Percentiles rank a stretch among this genome's conserved stretches.
Evolutionary conservation across 2,797 vertebrate genomes (phyloP).

Genomic region (Etheostoma nigrum): DNA sequence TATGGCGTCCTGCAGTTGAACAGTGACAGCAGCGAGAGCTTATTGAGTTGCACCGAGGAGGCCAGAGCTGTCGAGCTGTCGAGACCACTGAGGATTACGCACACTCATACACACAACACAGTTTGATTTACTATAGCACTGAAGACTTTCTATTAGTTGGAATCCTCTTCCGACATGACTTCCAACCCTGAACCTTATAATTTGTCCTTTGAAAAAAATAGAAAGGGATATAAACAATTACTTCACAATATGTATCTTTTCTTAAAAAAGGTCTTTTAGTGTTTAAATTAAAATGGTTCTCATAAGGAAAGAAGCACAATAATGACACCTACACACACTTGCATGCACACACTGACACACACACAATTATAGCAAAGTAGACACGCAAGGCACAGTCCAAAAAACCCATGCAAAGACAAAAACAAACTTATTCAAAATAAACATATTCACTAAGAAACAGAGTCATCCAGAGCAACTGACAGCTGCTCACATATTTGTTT

Average conservation of each 20-base stretch:
- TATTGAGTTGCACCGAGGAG: conserved; percentile 81
- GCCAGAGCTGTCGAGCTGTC: conserved; percentile 79
- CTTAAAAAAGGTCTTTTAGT: background rate
- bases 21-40: conserved; percentile 85
- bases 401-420: conserved; percentile 39
- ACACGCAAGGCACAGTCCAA: background rate
- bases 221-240: background rate
- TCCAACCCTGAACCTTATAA: background rate
- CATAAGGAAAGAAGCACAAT: background rate
- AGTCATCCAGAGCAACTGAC: conserved; percentile 52
- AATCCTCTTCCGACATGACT: conserved; percentile 5
- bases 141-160: conserved; percentile 25
- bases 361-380: background rate
- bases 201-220: background rate
- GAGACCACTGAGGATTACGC: conserved; percentile 49
- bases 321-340: background rate
- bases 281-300: background rate
- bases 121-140: conserved; percentile 29
- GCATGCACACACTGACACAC: background rate
- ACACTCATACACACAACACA: conserved; percentile 22
- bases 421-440: conserved; percentile 49
- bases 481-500: conserved; percentile 70
- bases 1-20: conserved; percentile 76
- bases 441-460: conserved; percentile 38
- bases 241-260: background rate